Base-by-base conservation (phyloP, 2,888 invertebrate species). In the Lathronympha strigana region DNA sequence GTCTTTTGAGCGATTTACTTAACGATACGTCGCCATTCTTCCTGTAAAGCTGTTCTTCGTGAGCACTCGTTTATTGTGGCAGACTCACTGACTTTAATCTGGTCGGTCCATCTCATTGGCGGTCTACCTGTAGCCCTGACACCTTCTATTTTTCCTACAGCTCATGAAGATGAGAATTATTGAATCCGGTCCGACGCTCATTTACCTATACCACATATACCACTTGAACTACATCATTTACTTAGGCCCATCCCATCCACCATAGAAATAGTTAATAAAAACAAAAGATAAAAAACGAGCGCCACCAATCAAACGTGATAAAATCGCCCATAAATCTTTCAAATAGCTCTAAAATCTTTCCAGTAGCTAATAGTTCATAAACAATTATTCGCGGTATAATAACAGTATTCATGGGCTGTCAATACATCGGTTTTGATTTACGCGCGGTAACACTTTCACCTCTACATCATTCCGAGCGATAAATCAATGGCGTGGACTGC, bases 351-450 rank as follows among this genome's bases (percentile, higher is more conserved):
- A 47, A n/a, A 21, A 19, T 51, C 47, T 36, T 60, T 70, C 70
- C 73, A 71, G 73, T 73, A 75, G 71, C 71, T 50, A 66, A 66
- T 61, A 61, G 54, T 54, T 47, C 63, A 77, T 80, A 80, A 70
- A 76, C 74, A 79, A 82, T 81, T 81, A 81, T 83, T 73, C 73
- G 57, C 74, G 73, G 73, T 76, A 77, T 85, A 86, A 84, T 83
- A 79, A 81, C 76, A 72, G 80, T 80, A 86, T 89, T 89, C 86
- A 88, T 82, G 75, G 78, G 81, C 85, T 91, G 91, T 91, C 91
- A 90, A 90, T 89, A 88, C 86, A 84, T 75, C 73, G 75, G 73
- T 49, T 85, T 86, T 90, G 88, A 90, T 90, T 88, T 88, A 90
- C 87, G 84, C 75, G 75, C 74, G 67, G 71, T 64, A 66, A 67